phyloP scores from a whole-genome alignment of 2,797 vertebrate genomes.

The Decapterus maruadsi region DNA sequence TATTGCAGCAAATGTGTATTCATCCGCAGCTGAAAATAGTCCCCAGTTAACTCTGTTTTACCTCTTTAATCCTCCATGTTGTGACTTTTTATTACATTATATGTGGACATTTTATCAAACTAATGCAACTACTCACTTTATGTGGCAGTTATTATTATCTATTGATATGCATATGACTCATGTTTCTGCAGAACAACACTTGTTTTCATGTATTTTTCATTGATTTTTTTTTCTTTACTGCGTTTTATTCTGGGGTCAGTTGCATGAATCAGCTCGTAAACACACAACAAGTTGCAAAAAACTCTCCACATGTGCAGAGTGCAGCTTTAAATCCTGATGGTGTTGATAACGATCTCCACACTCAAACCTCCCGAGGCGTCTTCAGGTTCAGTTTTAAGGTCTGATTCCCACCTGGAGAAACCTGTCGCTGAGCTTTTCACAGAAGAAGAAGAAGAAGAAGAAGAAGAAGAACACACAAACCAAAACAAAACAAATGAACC shows the following conservation, averaged over 20 bases:
- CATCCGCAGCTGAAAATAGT: no score
- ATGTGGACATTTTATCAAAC: neutral
- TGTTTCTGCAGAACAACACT: no score
- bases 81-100: no score
- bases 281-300: no score
- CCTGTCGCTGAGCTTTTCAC: neutral
- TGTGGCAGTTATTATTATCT: neutral
- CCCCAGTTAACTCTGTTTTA: no score
- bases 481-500: neutral
- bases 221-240: neutral
- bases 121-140: neutral
- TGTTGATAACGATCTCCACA: neutral
- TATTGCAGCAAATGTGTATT: no score
- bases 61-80: no score
- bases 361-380: no score
- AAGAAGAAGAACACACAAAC: neutral
- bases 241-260: neutral
- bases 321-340: neutral
- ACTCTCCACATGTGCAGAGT: neutral
- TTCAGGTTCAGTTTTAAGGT: no score
- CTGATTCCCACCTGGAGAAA: constrained; percentile 10
- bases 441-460: neutral
- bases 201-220: no score
- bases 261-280: no score
- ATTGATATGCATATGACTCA: neutral